A percentile compares a stretch with the other conserved stretches of the same genome.
These are phyloP conservation scores for Oedothorax gibbosus DNA, from an alignment of 1,140 invertebrate species.

Conservation along the genomic window DNA sequence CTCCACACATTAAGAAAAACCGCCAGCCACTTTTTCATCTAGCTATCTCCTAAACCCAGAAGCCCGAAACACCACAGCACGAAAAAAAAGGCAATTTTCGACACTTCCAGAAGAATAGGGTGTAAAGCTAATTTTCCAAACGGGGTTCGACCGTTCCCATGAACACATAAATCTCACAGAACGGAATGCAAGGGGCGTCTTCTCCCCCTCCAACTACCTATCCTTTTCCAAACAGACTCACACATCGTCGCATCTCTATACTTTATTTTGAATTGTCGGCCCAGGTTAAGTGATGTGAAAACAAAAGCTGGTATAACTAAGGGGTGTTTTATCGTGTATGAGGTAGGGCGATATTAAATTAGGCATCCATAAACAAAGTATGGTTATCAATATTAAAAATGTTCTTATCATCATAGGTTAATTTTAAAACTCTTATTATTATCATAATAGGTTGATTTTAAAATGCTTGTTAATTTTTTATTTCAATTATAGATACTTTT, in stretches of 20 bases:
- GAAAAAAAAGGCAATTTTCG: constrained; percentile 41
- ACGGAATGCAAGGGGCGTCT: constrained; percentile 36
- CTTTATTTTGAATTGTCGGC: constrained; percentile 56
- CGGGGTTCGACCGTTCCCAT: constrained; percentile 40
- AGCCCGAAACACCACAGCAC: constrained; percentile 14
- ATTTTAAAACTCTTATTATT: too few species aligned
- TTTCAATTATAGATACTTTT: too few species aligned
- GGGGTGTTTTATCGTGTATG: constrained; percentile 37
- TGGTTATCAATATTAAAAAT: not conserved
- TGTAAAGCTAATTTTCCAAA: constrained; percentile 49
- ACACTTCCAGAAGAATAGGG: not conserved
- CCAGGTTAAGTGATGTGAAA: constrained; percentile 54
- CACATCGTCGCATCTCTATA: constrained; percentile 22
- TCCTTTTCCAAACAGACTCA: constrained; percentile 45
- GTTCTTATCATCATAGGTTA: too few species aligned
- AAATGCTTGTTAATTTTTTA: too few species aligned
- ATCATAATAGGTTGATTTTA: too few species aligned
- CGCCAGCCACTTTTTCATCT: constrained; percentile 35
- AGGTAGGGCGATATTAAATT: constrained; percentile 43
- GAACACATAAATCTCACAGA: constrained; percentile 55
- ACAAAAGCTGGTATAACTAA: constrained; percentile 23
- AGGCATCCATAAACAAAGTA: constrained; percentile 49
- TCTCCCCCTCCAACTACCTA: not conserved
- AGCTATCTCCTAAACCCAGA: constrained; percentile 23
- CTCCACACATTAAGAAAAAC: not conserved